Base-by-base conservation (phyloP, 2,888 invertebrate genomes). In the Timandra comae region DNA sequence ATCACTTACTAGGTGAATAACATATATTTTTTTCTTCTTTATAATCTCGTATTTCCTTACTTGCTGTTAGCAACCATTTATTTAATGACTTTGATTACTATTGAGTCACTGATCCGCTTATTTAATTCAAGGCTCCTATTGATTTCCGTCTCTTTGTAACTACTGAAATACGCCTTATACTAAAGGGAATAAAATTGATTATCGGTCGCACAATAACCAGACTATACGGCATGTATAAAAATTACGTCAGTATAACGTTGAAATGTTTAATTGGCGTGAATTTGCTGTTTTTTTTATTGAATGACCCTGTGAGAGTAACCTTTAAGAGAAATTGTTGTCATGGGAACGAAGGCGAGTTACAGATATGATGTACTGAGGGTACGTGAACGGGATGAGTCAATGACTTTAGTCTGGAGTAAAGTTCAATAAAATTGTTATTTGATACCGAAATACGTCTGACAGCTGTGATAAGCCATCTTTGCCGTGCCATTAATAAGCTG, bases 261-360 rank as follows among this genome's bases (percentile, higher is more conserved):
- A 24, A 24, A 24, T 24, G 24, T 24, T 24, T 24, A 24, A 24
- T 24, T 24, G 24, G 24, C 24, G 24, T 24, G 24, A 24, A 24
- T 24, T 9, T 24, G 24, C 24, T 10, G 24, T 24, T 24, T 24
- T 22, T 22, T 22, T 16, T 16, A 16, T 16, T 16, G 16, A 24
- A 6, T 11, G 9, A 9, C 24, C 24, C 24, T 2, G 24, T 24
- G 24, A 11, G 24, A 24, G 24, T 24, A 11, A 24, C 24, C 24
- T 24, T 24, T 24, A 10, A 24, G 11, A n/a, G 9, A 24, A 24
- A 9, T 24, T 9, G 11, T 11, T 24, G 24, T 24, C 24, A 24
- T 24, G 24, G 11, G 24, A 24, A 24, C 11, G 2, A 11, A 7
- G 10, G 10, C 5, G 24, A 11, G 11, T 11, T 16, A 16, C 4